Base-by-base conservation (phyloP, 2,888 invertebrate species). In the Copidosoma aretas region DNA sequence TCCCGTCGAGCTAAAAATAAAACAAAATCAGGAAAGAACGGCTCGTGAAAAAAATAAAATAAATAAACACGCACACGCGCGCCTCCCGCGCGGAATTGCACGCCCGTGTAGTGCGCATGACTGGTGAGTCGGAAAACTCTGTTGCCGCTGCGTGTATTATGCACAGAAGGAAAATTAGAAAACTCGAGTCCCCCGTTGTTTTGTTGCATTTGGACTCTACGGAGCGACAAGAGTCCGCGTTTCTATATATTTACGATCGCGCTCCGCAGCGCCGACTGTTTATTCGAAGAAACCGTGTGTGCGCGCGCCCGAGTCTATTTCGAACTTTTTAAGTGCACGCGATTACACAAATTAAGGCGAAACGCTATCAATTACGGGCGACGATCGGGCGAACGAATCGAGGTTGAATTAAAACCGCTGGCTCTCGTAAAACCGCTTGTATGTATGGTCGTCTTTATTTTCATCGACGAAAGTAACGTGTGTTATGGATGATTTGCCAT, bases 311-410 rank as follows among this genome's bases (percentile, higher is more conserved):
- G 32, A 3, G 8, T 32, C 32, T 32, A 32, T 32, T 32, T 32
- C 32, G 32, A 8, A 32, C 32, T 32, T 32, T 32, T 32, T 32
- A 32, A 32, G 8, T 32, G 32, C 3, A 5, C 8, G 32, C 32
- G 32, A 56, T 69, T 65, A 65, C 69, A 64, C 60, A 65, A 65
- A 21, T 59, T 22, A 14, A 41, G 1, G 0, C 54, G 54, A 52
- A 12, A 19, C 8, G 1, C 25, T 10, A 17, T 54, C 54, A 22
- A 17, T 46, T 46, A 46, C 17, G 12, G 43, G 32, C 4, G 3
- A 32, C 32, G 4, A 32, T 32, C 32, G 32, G n/a, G n/a, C n/a
- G 41, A 41, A 46, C 43, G 12, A 15, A 46, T 1, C 12, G 43
- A 46, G n/a, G n/a, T n/a, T n/a, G n/a, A n/a, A n/a, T n/a, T 46